A percentile compares a stretch with the other conserved stretches of the same genome.
phyloP scores from a whole-genome alignment of 2,797 vertebrate genomes.

The Malurus leucopterus region DNA sequence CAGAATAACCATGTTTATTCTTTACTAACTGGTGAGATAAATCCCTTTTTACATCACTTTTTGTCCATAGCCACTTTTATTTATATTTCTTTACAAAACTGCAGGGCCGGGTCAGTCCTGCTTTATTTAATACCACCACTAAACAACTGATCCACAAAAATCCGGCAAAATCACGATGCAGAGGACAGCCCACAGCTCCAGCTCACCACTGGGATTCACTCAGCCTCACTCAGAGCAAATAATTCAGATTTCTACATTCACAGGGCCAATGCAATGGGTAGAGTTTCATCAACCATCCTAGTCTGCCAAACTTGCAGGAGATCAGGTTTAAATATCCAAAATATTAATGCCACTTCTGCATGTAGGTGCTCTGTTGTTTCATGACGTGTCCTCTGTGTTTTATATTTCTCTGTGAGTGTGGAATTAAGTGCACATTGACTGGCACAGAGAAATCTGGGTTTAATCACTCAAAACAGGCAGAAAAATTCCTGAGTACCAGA shows the following conservation, averaged over 20 bases:
- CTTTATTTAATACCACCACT: neutral
- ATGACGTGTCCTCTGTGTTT: neutral
- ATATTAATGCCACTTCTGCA: neutral
- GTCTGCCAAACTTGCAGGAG: neutral
- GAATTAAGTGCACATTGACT: neutral
- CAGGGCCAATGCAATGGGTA: accelerated
- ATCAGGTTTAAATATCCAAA: neutral
- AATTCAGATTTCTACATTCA: neutral
- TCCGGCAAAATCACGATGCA: neutral
- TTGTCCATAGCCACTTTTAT: neutral
- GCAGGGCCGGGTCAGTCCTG: neutral
- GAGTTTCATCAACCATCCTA: neutral
- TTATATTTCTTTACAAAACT: neutral
- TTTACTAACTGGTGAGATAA: neutral
- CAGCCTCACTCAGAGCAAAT: neutral
- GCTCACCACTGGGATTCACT: neutral
- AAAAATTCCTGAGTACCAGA: neutral
- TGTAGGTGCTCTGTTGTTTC: accelerated
- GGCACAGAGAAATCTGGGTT: neutral
- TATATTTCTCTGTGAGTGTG: neutral
- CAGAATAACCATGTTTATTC: neutral
- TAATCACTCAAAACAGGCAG: neutral
- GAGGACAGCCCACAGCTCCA: neutral
- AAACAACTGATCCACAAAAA: neutral
- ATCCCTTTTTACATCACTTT: neutral